Conservation (phyloP, 2,888 invertebrate species). For the Cheilosia soror region DNA sequence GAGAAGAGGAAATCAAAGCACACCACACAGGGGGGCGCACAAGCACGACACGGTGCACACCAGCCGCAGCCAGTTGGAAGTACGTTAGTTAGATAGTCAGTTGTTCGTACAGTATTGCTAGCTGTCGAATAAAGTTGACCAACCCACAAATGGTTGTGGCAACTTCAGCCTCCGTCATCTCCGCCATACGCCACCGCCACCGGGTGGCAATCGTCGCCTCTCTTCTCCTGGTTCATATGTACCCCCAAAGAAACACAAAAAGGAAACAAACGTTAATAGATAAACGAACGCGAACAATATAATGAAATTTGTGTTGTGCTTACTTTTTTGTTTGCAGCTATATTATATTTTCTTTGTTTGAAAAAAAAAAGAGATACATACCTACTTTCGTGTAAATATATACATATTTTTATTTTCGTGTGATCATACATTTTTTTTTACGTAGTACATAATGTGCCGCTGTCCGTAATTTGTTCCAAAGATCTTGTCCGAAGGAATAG, state of each 20-base stretch:
- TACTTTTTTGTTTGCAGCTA: slow-evolving; percentile 18
- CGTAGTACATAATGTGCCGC: neutral
- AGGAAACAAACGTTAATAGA: slow-evolving; percentile 59
- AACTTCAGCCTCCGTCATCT: slow-evolving; percentile 48
- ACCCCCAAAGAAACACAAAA: slow-evolving; percentile 22
- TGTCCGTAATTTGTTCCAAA: neutral
- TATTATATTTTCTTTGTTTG: slow-evolving; percentile 48
- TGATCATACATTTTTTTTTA: slow-evolving; percentile 3
- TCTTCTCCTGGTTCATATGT: neutral
- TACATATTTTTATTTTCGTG: slow-evolving; percentile 21
- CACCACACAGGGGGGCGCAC: slow-evolving; percentile 27
- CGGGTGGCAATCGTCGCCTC: slow-evolving; percentile 20
- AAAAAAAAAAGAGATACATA: slow-evolving; percentile 1
- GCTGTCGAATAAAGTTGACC: slow-evolving; percentile 12
- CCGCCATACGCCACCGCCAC: slow-evolving; percentile 10
- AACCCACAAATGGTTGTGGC: slow-evolving; percentile 51
- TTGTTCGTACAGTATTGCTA: neutral
- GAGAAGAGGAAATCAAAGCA: slow-evolving; percentile 38
- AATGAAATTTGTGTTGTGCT: slow-evolving; percentile 40
- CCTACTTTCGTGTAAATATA: neutral
- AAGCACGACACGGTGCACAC: neutral
- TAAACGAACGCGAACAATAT: slow-evolving; percentile 38
- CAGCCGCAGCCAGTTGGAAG: slow-evolving; percentile 24
- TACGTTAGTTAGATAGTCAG: neutral
- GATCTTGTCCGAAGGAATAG: slow-evolving; percentile 19